Percentiles rank a stretch among this genome's conserved stretches.
Conservation (phyloP, 2,888 invertebrate species). For the Digitonthophagus gazella region DNA sequence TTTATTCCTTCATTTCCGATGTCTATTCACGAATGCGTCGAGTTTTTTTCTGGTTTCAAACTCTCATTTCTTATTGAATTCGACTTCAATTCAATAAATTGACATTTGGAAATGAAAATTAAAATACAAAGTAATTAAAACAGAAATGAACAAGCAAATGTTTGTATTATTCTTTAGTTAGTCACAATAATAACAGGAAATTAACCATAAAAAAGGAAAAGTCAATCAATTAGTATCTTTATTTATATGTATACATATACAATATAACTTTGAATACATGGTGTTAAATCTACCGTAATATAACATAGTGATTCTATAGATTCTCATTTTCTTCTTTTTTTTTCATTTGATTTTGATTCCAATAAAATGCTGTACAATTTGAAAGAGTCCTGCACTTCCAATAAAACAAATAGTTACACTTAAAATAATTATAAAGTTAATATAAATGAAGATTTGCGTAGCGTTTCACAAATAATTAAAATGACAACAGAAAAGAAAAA, state of each 20-base stretch:
- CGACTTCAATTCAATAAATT: too few species aligned
- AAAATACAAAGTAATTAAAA: too few species aligned
- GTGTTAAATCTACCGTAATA: conserved; percentile 11
- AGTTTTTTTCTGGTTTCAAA: too few species aligned
- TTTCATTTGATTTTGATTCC: conserved; percentile 9
- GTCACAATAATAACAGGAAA: too few species aligned
- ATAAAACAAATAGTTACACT: not conserved
- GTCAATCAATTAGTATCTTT: conserved; percentile 16
- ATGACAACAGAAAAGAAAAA: not conserved
- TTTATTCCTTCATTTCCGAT: too few species aligned
- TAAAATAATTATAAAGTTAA: not conserved
- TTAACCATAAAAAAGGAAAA: too few species aligned
- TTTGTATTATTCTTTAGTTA: too few species aligned
- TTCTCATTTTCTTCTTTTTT: conserved; percentile 7
- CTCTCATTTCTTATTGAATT: too few species aligned
- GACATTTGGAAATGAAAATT: too few species aligned
- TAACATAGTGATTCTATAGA: conserved; percentile 11
- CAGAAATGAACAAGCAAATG: too few species aligned
- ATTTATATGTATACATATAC: conserved; percentile 14
- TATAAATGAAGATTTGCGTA: not conserved
- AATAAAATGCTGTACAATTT: conserved; percentile 9
- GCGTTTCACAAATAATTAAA: not conserved
- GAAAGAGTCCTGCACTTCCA: not conserved
- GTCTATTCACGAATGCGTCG: too few species aligned
- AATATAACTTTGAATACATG: not conserved